Base-by-base conservation (phyloP, 2,113 vertebrate species). In the Peromyscus californicus region DNA sequence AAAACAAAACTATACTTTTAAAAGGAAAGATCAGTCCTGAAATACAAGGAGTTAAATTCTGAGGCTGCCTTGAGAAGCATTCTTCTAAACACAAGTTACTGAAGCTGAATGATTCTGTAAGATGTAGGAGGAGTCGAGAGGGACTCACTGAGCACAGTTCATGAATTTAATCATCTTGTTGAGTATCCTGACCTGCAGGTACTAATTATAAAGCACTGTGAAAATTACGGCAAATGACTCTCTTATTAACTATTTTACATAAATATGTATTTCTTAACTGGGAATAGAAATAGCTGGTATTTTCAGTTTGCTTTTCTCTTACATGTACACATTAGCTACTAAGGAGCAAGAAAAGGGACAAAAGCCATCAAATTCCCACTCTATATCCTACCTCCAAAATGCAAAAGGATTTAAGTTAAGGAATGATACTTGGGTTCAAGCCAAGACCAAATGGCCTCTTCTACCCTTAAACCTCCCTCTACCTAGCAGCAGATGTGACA, bases 151-250 rank as follows among this genome's bases (percentile, higher is more conserved):
- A 93, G 74, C 10, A 42, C 57, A 75, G 36, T 39, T 93, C 61
- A 29, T 45, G 31, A 61, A 94, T 89, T 65, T 89, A 89, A 82
- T 89, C 29, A 91, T 89, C 59, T 24, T 33, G 54, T 69, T 79
- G 69, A 84, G 74, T 26, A 16, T 1, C 21, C 74, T 51, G 42
- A 80, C 45, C 54, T 97, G 29, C 33, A 82, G 86, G 61, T 65
- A 45, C 78, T 96, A 93, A 87, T 95, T 95, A 78, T 67, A 86
- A 91, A 54, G 61, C 83, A 33, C 88, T 83, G 67, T 42, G 82
- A 78, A 89, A 93, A 96, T 83, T 59, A 86, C 7, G 13, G 3
- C 19, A 93, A 61, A 78, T 4, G 6, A 54, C 45, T 92, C 96
- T 89, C 67, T 78, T 76, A 67, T 72, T 78, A 92, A 65, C 48